Conservation (phyloP, 2,797 vertebrate genomes). For the Gastrophryne carolinensis region DNA sequence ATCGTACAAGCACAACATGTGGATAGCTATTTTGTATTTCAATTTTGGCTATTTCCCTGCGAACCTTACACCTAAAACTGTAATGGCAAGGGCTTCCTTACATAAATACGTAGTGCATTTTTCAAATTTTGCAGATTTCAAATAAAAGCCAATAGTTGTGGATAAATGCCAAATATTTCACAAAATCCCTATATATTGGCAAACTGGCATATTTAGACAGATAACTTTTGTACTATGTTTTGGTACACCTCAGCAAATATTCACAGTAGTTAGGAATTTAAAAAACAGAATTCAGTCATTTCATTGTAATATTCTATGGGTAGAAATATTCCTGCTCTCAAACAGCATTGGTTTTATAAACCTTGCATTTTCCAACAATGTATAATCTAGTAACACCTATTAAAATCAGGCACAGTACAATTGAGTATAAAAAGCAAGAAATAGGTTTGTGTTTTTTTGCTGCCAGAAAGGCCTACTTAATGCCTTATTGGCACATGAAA, state of each 20-base stretch:
- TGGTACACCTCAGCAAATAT: background rate
- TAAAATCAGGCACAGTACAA: background rate
- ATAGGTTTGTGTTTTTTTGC: background rate
- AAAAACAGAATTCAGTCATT: background rate
- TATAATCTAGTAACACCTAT: background rate
- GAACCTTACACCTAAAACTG: no score
- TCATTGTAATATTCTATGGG: background rate
- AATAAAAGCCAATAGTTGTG: background rate
- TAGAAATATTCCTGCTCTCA: background rate
- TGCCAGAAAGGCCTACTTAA: background rate
- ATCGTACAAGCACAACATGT: no score
- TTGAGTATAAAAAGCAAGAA: background rate
- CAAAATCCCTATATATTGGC: background rate
- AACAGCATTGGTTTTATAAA: background rate
- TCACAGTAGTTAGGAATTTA: constrained; percentile 18
- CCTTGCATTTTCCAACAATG: background rate
- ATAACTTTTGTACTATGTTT: background rate
- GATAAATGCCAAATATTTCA: background rate
- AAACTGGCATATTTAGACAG: background rate
- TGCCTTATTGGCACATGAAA: background rate
- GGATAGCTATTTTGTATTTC: no score
- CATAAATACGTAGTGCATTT: constrained; percentile 21
- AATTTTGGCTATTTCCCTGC: no score
- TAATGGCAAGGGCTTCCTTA: no score
- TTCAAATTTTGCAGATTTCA: background rate